Conservation (phyloP, 1,140 invertebrate genomes). For the Galendromus occidentalis region DNA sequence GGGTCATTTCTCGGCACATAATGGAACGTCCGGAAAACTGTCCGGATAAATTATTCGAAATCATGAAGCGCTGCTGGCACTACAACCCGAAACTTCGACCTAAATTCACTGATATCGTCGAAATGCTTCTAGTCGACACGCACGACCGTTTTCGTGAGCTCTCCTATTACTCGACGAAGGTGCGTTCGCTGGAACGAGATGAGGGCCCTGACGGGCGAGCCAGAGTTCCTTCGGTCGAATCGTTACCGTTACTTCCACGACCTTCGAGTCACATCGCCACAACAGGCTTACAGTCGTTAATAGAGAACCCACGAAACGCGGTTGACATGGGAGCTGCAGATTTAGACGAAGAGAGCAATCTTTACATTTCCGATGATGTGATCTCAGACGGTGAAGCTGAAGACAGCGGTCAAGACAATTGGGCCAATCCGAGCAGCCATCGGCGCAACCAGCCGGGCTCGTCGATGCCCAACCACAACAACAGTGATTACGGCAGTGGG, state of each 20-base stretch:
- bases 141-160: slow-evolving; percentile 20
- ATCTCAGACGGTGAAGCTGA: slow-evolving; percentile 6
- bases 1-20: slow-evolving; percentile 68
- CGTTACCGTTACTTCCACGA: not conserved
- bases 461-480: not conserved
- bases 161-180: slow-evolving; percentile 35
- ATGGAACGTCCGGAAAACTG: slow-evolving; percentile 86
- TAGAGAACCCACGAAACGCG: not conserved
- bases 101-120: slow-evolving; percentile 57
- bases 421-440: not conserved
- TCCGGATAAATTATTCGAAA: slow-evolving; percentile 49
- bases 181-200: not conserved
- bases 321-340: not conserved
- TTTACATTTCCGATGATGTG: slow-evolving; percentile 8
- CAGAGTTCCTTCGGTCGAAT: not conserved
- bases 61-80: slow-evolving; percentile 71
- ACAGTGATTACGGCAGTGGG: slow-evolving; percentile 12
- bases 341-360: slow-evolving; percentile 10
- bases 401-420: not conserved
- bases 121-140: slow-evolving; percentile 21
- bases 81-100: slow-evolving; percentile 51
- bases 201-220: not conserved
- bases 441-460: not conserved
- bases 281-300: not conserved
- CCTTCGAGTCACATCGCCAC: not conserved